These are phyloP conservation scores for Empis stercorea DNA, from an alignment of 2,888 invertebrate species.

Conservation along the genomic window DNA sequence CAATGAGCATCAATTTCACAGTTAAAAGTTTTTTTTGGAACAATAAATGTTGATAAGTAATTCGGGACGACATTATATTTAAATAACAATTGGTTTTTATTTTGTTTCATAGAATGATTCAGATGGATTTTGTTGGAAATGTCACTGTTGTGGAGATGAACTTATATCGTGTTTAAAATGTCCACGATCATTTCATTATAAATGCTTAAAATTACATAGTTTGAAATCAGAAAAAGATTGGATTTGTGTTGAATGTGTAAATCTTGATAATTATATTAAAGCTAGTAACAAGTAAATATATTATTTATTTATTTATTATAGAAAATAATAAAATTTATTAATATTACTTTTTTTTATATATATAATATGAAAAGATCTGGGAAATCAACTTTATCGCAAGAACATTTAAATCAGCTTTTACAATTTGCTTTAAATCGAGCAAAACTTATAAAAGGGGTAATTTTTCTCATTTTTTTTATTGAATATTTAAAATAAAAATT, in stretches of 20 bases:
- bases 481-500: background rate
- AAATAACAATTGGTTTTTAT: background rate
- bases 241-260: slow-evolving; percentile 80
- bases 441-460: slow-evolving; percentile 69
- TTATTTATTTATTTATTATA: too few relatives aligned
- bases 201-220: slow-evolving; percentile 50
- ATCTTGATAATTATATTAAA: slow-evolving; percentile 39
- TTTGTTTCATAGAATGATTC: slow-evolving; percentile 34
- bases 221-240: slow-evolving; percentile 44
- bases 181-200: slow-evolving; percentile 70
- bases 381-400: slow-evolving; percentile 25
- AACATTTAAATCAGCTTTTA: slow-evolving; percentile 65
- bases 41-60: too few relatives aligned
- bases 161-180: slow-evolving; percentile 64
- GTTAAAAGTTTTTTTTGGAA: too few relatives aligned
- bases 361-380: slow-evolving; percentile 18
- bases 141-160: slow-evolving; percentile 57
- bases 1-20: too few relatives aligned
- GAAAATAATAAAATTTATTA: too few relatives aligned
- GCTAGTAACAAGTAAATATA: slow-evolving; percentile 25
- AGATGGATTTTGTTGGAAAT: slow-evolving; percentile 85
- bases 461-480: slow-evolving; percentile 16
- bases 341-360: background rate
- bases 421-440: slow-evolving; percentile 69
- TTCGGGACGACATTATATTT: too few relatives aligned